phyloP scores from a whole-genome alignment of 2,888 invertebrate species.

The Hybos culiciformis region DNA sequence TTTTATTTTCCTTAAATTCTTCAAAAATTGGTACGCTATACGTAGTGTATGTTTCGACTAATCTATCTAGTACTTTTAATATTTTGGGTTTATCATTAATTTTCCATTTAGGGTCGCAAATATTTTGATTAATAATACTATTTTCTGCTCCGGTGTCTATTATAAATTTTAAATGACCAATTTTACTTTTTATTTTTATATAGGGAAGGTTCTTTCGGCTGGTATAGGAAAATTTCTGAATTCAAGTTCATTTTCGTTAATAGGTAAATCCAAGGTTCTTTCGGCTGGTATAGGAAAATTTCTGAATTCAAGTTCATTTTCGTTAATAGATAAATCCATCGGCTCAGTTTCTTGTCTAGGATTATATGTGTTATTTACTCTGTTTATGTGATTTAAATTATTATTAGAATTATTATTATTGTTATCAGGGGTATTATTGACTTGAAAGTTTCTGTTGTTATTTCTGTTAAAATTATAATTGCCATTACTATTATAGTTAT shows the following conservation, averaged over 20 bases:
- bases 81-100: not conserved
- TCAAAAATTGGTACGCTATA: slow-evolving; percentile 7
- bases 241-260: not conserved
- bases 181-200: not conserved
- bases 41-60: too few species aligned
- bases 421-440: not conserved
- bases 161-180: slow-evolving; percentile 1
- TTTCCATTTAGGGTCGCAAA: slow-evolving; percentile 7
- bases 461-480: not conserved
- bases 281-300: not conserved
- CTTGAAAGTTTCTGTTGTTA: not conserved
- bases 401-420: not conserved
- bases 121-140: slow-evolving; percentile 5
- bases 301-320: too few species aligned
- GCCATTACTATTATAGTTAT: too few species aligned
- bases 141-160: slow-evolving; percentile 6
- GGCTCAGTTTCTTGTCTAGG: too few species aligned
- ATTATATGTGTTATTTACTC: not conserved
- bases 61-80: not conserved
- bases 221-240: slow-evolving; percentile 4
- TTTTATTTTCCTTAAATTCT: not conserved
- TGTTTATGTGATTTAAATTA: not conserved
- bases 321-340: too few species aligned
- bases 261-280: slow-evolving; percentile 4
- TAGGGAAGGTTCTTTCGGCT: too few species aligned